These are phyloP conservation scores for Drosophila helvetica DNA, from an alignment of 2,888 invertebrate genomes.

Conservation along the genomic window DNA sequence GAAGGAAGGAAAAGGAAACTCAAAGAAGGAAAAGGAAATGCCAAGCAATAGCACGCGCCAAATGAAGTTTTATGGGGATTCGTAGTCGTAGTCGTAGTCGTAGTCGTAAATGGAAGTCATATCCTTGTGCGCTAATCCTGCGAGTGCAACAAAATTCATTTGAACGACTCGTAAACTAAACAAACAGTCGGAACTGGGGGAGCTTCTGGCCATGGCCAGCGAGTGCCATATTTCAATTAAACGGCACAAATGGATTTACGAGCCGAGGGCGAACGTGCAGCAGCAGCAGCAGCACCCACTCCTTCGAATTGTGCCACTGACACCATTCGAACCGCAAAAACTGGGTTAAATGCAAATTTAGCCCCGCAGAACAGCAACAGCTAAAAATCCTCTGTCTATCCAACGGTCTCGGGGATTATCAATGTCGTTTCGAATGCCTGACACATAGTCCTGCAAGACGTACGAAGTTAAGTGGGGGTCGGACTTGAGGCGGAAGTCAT, in stretches of 20 bases:
- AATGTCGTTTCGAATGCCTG: slow-evolving; percentile 56
- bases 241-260: slow-evolving; percentile 72
- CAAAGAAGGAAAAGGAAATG: background rate
- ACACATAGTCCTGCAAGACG: slow-evolving; percentile 37
- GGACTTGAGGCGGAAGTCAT: slow-evolving; percentile 17
- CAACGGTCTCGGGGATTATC: slow-evolving; percentile 52
- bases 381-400: slow-evolving; percentile 24
- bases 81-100: no score
- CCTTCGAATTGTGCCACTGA: slow-evolving; percentile 3
- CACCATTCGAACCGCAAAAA: slow-evolving; percentile 23
- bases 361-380: slow-evolving; percentile 7
- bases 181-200: slow-evolving; percentile 31
- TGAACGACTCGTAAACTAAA: slow-evolving; percentile 58
- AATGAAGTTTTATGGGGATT: slow-evolving; percentile 64
- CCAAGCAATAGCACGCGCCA: slow-evolving; percentile 10
- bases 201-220: slow-evolving; percentile 30
- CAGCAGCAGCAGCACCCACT: slow-evolving; percentile 21
- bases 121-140: slow-evolving; percentile 49
- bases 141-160: slow-evolving; percentile 56
- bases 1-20: background rate
- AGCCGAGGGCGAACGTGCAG: slow-evolving; percentile 20
- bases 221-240: slow-evolving; percentile 74
- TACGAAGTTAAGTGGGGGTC: background rate
- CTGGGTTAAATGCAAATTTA: slow-evolving; percentile 66
- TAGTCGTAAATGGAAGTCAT: slow-evolving; percentile 50